phyloP scores from a whole-genome alignment of 2,888 invertebrate species.

The Drosophila falleni region DNA sequence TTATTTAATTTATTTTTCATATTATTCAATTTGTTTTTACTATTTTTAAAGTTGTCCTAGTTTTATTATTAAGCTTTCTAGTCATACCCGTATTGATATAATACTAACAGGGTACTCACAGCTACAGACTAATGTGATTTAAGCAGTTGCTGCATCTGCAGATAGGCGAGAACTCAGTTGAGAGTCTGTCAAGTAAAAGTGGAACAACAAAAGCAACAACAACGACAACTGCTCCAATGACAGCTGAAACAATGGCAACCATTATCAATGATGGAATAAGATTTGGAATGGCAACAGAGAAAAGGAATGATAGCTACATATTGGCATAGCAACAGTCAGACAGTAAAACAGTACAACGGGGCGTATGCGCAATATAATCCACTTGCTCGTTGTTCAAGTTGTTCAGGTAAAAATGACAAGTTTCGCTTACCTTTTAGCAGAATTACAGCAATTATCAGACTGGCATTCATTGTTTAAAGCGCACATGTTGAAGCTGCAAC shows the following conservation, averaged over 20 bases:
- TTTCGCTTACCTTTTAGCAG: slow-evolving; percentile 60
- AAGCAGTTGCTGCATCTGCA: slow-evolving; percentile 32
- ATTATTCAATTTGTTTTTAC: neutral
- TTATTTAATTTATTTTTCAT: neutral
- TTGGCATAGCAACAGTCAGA: slow-evolving; percentile 30
- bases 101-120: slow-evolving; percentile 23
- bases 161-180: slow-evolving; percentile 15
- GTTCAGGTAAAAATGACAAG: slow-evolving; percentile 25
- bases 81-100: neutral
- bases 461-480: slow-evolving; percentile 28
- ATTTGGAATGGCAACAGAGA: slow-evolving; percentile 2
- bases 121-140: slow-evolving; percentile 54
- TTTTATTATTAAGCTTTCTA: neutral
- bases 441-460: slow-evolving; percentile 57
- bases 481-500: slow-evolving; percentile 49
- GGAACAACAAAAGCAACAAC: slow-evolving; percentile 18
- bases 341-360: neutral
- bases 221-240: slow-evolving; percentile 33
- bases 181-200: slow-evolving; percentile 40
- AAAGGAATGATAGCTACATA: slow-evolving; percentile 13
- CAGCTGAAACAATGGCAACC: slow-evolving; percentile 58
- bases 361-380: slow-evolving; percentile 48
- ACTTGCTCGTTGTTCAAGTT: slow-evolving; percentile 17
- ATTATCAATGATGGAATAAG: slow-evolving; percentile 46
- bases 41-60: neutral